Base-by-base conservation (phyloP, 2,888 invertebrate species). In the Pachydiplax longipennis region DNA sequence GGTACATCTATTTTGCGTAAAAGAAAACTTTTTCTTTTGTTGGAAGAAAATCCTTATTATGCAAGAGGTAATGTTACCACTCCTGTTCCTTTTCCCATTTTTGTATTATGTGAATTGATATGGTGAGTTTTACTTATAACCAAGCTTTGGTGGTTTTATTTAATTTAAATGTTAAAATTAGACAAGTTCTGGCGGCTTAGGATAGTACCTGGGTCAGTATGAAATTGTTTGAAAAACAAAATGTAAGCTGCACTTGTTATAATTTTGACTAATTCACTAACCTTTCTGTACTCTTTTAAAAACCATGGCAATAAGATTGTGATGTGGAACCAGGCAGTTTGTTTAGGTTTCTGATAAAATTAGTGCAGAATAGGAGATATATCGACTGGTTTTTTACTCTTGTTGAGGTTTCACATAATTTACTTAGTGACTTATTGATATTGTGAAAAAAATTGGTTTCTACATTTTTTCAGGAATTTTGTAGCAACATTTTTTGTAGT, bases 301-400 rank as follows among this genome's bases (percentile, higher is more conserved):
- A 87, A 87, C 61, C 87, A 87, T 87, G 87, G 87, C 87, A 87
- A 87, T 87, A 87, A 87, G 65, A 87, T 87, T 87, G 87, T 87
- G 87, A 87, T 87, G 61, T 87, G 61, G 87, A 87, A 87, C 87
- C 87, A 87, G 61, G 61, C 61, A 37, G 40, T 87, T 87, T 61
- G 37, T 61, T 87, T 87, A 61, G 87, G 87, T 87, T 87, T 87
- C 87, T 31, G 31, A n/a, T 53, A 65, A 61, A 87, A 22, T 12
- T 87, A 61, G 61, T 87, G 87, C 37, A 37, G 65, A 12, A 65
- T 87, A 87, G 61, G 37, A 65, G 22, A 12, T 31, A 73, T 22
- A 31, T 61, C n/a, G 1, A n/a, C 61, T 37, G 22, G 10, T 37
- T 87, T 83, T 31, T 65, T 65, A 61, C 61, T 61, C 61, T 65